Evolutionary conservation across 2,113 vertebrate genomes (phyloP), one percentile per base, ranked within the genome.

Genomic region (Epinephelus lanceolatus): DNA sequence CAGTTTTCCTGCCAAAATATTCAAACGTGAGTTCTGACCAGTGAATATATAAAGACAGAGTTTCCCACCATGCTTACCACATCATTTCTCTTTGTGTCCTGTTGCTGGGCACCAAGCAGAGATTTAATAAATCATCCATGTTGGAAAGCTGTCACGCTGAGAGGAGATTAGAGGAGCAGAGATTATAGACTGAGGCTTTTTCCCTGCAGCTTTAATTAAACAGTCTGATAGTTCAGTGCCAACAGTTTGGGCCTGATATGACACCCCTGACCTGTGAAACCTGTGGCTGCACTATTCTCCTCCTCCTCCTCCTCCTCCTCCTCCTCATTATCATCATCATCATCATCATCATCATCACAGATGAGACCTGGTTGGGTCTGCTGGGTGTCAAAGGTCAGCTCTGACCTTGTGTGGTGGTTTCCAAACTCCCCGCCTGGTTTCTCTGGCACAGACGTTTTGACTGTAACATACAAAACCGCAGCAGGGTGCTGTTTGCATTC

Each of bases 41-140:
- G 62, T n/a, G 57, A 61, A 13, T 59, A 1, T 47, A 45, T 65
- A n/a, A 25, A 61, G n/a, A 68, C 30, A 37, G 53, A 3, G 21
- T 49, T 89, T 85, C 76, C 79, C 83, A 80, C 80, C 70, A 17
- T 81, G 75, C 76, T 87, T 71, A 81, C 30, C 69, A 51, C 79
- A 76, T 87, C 25, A 86, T 80, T 77, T 79, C 83, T 81, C 76
- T 0, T 51, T 66, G 68, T 65, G 63, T 57, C 15, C 66, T 78
- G 89, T 86, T 89, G 83, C 88, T 19, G 60, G 81, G 88, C 85
- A 71, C 79, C 88, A 18, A 75, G 86, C 70, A 52, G 76, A 79
- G 85, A 75, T 90, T 93, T 91, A 90, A 92, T 91, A 89, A 90
- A 45, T 86, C 66, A 21, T 87, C 89, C 85, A 80, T 60, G 84